A percentile compares a stretch with the other conserved stretches of the same genome.
These are phyloP conservation scores for Neomorphus geoffroyi DNA, from an alignment of 2,797 vertebrate species.

Conservation along the genomic window DNA sequence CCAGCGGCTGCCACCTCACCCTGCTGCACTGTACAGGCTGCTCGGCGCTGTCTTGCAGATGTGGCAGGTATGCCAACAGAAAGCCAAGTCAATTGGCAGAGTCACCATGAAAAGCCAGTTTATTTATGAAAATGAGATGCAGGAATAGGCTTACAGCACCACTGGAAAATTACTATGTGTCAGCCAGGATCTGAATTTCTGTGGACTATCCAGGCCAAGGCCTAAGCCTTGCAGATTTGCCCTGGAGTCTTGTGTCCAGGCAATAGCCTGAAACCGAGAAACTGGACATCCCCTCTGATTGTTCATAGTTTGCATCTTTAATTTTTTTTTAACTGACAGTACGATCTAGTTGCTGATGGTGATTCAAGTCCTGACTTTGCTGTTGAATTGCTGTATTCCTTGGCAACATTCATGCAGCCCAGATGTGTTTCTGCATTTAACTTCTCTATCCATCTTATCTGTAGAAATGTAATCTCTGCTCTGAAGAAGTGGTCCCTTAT, in stretches of 20 bases:
- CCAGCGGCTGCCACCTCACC: accelerated
- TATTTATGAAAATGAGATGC: slow-evolving; percentile 15
- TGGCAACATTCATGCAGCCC: background rate
- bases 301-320: background rate
- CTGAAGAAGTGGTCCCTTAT: background rate
- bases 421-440: background rate
- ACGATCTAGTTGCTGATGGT: background rate
- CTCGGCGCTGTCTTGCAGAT: accelerated
- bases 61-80: background rate
- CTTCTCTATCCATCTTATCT: background rate
- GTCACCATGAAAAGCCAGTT: background rate
- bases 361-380: background rate
- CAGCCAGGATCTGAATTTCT: background rate
- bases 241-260: background rate
- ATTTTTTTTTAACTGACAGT: background rate
- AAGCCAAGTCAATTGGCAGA: background rate
- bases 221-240: background rate
- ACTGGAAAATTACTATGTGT: slow-evolving; percentile 26
- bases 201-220: background rate
- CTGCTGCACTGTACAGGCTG: accelerated
- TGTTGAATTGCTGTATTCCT: background rate
- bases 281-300: background rate
- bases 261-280: background rate
- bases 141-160: background rate
- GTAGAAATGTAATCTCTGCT: background rate